A percentile compares a stretch with the other conserved stretches of the same genome.
These are phyloP conservation scores for Clarias macrocephalus DNA, from an alignment of 2,113 vertebrate genomes.

Conservation along the genomic window DNA sequence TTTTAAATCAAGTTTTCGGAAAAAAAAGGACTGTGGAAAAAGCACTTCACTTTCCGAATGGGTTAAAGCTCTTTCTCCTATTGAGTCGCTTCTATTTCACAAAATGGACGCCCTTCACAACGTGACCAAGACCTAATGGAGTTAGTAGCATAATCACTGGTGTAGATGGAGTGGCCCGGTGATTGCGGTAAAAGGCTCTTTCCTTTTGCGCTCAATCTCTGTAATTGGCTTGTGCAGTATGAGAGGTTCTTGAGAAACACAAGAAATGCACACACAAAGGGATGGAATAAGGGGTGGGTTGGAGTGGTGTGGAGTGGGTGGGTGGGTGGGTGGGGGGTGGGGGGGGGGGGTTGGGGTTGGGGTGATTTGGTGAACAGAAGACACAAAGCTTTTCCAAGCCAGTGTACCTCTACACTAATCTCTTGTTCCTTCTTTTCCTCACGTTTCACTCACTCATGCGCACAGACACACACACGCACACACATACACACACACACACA, in stretches of 20 bases:
- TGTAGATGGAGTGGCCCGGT: constrained; percentile 31
- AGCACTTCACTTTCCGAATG: constrained; percentile 33
- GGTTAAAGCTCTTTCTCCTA: constrained; percentile 21
- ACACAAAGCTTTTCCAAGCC: constrained; percentile 44
- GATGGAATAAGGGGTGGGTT: not conserved
- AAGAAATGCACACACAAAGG: constrained; percentile 26
- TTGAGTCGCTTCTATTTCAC: constrained; percentile 15
- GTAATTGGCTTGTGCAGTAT: constrained; percentile 36
- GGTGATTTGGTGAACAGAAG: constrained; percentile 7
- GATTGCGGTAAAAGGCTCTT: constrained; percentile 39
- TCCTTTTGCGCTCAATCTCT: constrained; percentile 26
- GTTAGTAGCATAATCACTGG: constrained; percentile 39
- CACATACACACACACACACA: constrained; percentile 17
- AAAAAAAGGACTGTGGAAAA: constrained; percentile 22
- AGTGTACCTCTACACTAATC: constrained; percentile 42
- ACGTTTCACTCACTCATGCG: constrained; percentile 2
- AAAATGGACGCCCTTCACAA: constrained; percentile 38
- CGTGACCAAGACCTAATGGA: constrained; percentile 47
- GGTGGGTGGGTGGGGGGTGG: not conserved
- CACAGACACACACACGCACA: not conserved
- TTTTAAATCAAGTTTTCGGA: constrained; percentile 10
- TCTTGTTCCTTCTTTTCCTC: constrained; percentile 38
- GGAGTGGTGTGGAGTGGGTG: not conserved
- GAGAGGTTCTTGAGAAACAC: constrained; percentile 14
- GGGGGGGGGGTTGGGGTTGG: not conserved